These are phyloP conservation scores for Oenanthe melanoleuca DNA, from an alignment of 2,113 vertebrate species.

Conservation along the genomic window DNA sequence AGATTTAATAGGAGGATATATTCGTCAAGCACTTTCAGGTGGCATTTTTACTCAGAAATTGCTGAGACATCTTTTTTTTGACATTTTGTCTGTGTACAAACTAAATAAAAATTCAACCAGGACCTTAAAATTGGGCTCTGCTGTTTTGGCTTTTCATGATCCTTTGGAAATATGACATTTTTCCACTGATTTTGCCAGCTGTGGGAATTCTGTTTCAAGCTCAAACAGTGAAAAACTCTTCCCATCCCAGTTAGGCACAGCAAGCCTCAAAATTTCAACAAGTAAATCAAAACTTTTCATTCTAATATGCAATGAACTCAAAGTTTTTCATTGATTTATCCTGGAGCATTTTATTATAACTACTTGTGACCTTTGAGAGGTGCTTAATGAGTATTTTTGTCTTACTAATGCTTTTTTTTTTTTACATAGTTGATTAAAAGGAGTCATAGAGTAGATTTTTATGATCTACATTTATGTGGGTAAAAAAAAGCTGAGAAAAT, in stretches of 20 bases:
- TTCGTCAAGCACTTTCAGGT: not conserved
- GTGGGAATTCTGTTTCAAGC: not conserved
- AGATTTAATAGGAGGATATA: not conserved
- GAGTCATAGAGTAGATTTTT: not conserved
- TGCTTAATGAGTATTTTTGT: not conserved
- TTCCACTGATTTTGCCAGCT: conserved; percentile 23
- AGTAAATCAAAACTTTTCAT: not conserved
- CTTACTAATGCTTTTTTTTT: not conserved
- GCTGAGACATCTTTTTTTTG: not conserved
- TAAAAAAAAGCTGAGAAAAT: conserved; percentile 13
- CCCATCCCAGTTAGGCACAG: not conserved
- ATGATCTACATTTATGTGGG: not conserved
- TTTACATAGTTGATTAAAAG: not conserved
- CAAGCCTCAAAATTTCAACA: not conserved
- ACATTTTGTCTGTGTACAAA: not conserved
- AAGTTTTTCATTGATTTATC: not conserved
- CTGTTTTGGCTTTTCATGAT: not conserved
- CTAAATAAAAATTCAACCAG: not conserved
- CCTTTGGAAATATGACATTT: not conserved
- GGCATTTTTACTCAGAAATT: not conserved
- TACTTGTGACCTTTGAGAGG: not conserved
- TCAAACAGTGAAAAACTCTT: not conserved
- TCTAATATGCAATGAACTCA: not conserved
- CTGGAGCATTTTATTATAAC: not conserved
- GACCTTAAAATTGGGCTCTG: not conserved